phyloP scores from a whole-genome alignment of 2,888 invertebrate species.

The Sclerodermus sp. region DNA sequence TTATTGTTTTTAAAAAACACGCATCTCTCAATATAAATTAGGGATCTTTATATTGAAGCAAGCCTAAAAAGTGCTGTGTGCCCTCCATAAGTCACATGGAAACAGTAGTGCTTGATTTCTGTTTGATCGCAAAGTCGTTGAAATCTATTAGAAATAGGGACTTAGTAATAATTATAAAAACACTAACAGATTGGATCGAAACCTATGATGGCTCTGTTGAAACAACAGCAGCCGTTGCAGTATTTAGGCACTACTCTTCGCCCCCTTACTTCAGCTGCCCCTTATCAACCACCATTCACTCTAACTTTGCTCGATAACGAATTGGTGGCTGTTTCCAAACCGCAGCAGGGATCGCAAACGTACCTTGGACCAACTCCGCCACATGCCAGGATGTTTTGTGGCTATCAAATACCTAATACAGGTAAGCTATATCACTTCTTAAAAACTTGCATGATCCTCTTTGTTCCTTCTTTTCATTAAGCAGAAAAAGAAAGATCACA shows the following conservation, averaged over 20 bases:
- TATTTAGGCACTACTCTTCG: conserved; percentile 49
- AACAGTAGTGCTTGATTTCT: conserved; percentile 18
- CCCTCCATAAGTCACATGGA: conserved; percentile 1
- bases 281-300: conserved; percentile 50
- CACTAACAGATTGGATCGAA: conserved; percentile 53
- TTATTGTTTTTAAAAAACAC: too few species aligned
- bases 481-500: too few species aligned
- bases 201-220: conserved; percentile 54
- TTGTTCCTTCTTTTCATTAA: too few species aligned
- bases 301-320: conserved; percentile 53
- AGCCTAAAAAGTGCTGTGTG: too few species aligned
- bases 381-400: conserved; percentile 48
- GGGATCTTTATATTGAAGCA: too few species aligned
- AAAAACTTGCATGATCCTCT: too few species aligned
- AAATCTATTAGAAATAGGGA: conserved; percentile 20
- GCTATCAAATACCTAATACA: conserved; percentile 60
- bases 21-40: too few species aligned
- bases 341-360: conserved; percentile 47
- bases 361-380: conserved; percentile 43
- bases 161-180: conserved; percentile 37
- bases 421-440: conserved; percentile 40
- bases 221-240: conserved; percentile 52
- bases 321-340: conserved; percentile 52
- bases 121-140: conserved; percentile 10
- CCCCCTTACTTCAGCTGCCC: conserved; percentile 43